Percentiles rank a stretch among this genome's conserved stretches.
Conservation (phyloP, 2,113 vertebrate species). For the Sorex araneus region DNA sequence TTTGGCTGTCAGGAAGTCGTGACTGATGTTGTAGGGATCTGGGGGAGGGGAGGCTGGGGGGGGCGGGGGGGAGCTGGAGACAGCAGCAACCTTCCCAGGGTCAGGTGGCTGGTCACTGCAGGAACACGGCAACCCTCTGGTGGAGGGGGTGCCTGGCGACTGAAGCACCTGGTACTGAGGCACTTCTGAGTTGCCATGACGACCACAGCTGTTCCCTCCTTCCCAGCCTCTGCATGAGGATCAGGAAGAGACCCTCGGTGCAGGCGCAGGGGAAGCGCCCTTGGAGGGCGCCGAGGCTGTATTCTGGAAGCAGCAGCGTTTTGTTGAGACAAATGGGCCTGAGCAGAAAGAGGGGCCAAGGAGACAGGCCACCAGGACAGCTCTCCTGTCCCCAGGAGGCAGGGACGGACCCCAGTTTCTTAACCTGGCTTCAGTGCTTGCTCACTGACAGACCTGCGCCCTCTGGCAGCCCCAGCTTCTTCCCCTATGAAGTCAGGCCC, state of each 20-base stretch:
- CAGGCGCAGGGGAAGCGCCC: neutral
- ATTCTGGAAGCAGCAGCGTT: neutral
- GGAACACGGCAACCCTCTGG: neutral
- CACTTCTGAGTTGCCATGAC: slow-evolving; percentile 57
- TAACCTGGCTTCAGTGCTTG: neutral
- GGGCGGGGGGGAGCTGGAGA: neutral
- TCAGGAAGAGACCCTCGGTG: neutral
- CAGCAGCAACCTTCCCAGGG: slow-evolving; percentile 44
- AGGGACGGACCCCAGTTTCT: neutral
- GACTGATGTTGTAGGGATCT: neutral
- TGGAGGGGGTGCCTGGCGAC: neutral
- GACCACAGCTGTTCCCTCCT: slow-evolving; percentile 14
- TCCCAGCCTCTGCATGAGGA: slow-evolving; percentile 14
- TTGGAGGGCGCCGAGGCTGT: neutral
- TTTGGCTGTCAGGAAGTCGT: slow-evolving; percentile 23
- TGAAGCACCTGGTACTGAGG: slow-evolving; percentile 34
- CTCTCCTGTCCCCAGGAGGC: no score
- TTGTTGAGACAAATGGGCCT: neutral
- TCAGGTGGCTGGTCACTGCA: slow-evolving; percentile 6
- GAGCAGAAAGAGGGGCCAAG: neutral
- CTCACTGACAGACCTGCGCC: neutral
- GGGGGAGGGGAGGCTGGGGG: no score
- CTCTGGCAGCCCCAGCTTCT: neutral
- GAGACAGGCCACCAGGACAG: neutral
- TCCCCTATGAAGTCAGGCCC: neutral